Conservation (phyloP, 2,113 vertebrate species). For the Charadrius vociferus region DNA sequence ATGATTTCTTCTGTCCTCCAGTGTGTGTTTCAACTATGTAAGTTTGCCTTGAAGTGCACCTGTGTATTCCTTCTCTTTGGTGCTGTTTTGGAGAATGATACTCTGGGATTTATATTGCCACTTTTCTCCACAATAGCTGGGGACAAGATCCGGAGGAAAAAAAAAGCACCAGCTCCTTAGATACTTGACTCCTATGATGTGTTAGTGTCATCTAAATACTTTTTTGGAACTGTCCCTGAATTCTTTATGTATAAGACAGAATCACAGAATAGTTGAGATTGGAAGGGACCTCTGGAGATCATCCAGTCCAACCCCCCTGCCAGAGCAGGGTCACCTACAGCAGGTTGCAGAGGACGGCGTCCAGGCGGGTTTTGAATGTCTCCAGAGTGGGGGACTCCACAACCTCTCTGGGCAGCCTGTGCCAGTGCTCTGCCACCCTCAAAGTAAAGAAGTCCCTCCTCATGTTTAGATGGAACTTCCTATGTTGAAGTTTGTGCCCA, state of each 20-base stretch:
- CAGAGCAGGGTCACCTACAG: too few relatives aligned
- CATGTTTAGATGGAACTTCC: too few relatives aligned
- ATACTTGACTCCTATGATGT: not conserved
- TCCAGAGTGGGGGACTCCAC: too few relatives aligned
- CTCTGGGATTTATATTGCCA: not conserved
- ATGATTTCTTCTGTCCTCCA: not conserved
- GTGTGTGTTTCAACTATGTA: not conserved
- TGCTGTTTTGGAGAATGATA: not conserved
- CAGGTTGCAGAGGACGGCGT: too few relatives aligned
- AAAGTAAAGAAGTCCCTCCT: too few relatives aligned
- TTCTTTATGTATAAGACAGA: not conserved
- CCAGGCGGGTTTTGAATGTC: too few relatives aligned
- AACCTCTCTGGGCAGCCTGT: too few relatives aligned
- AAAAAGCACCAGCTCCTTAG: not conserved
- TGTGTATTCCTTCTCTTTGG: not conserved
- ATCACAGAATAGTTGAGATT: too few relatives aligned
- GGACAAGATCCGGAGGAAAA: not conserved
- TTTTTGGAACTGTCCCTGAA: not conserved
- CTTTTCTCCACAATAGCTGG: not conserved
- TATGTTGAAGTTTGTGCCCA: too few relatives aligned
- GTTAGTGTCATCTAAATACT: not conserved
- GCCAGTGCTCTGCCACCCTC: too few relatives aligned
- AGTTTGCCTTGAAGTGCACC: not conserved
- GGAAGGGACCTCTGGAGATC: too few relatives aligned
- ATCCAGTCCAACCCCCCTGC: too few relatives aligned